phyloP scores from a whole-genome alignment of 1,140 invertebrate genomes.

The Temnothorax nylanderi region DNA sequence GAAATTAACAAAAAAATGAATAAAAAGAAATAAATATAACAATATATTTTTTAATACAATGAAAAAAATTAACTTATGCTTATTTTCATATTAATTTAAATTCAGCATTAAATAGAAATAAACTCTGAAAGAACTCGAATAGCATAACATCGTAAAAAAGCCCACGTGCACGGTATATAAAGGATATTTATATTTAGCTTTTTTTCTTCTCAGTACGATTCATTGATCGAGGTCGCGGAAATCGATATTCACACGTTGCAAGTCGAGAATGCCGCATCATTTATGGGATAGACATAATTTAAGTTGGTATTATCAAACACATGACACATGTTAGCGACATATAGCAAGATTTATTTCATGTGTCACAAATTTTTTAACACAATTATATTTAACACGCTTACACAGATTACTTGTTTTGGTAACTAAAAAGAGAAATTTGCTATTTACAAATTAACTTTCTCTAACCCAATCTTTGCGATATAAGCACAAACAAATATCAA shows the following conservation, averaged over 20 bases:
- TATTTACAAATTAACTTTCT: not conserved
- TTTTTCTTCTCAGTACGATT: not conserved
- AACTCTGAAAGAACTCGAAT: not conserved
- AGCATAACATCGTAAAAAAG: not conserved
- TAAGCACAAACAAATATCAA: not conserved
- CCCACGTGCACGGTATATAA: not conserved
- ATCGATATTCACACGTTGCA: conserved; percentile 5
- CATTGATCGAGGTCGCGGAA: conserved; percentile 8
- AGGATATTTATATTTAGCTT: conserved; percentile 10
- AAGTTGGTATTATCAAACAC: not conserved
- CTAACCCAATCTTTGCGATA: not conserved
- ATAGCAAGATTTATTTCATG: not conserved
- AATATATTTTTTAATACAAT: not conserved
- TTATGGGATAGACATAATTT: not conserved
- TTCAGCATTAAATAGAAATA: conserved; percentile 11
- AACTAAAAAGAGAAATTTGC: not conserved
- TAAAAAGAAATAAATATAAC: not conserved
- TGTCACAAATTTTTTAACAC: not conserved
- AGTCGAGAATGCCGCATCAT: not conserved
- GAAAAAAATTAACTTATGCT: not conserved
- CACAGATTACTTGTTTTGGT: not conserved
- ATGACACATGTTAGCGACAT: not conserved
- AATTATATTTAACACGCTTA: not conserved
- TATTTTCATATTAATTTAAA: not conserved
- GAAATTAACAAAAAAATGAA: not conserved